These are phyloP conservation scores for Danaus chrysippus DNA, from an alignment of 2,888 invertebrate species.

Conservation along the genomic window DNA sequence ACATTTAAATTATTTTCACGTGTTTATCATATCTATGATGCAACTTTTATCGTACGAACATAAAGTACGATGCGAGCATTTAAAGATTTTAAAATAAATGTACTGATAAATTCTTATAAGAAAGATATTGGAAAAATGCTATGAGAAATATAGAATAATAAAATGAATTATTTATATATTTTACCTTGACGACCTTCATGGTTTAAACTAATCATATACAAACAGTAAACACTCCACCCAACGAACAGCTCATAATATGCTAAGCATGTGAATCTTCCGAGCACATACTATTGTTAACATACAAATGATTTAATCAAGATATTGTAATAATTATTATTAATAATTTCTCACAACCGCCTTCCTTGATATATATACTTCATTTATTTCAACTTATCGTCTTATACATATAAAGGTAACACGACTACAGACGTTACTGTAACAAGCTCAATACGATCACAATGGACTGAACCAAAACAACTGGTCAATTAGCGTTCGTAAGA, in stretches of 20 bases:
- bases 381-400: too few relatives aligned
- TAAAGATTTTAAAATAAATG: too few relatives aligned
- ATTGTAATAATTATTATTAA: too few relatives aligned
- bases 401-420: slow-evolving; percentile 9
- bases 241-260: slow-evolving; percentile 37
- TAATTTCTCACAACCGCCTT: too few relatives aligned
- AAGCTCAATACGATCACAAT: slow-evolving; percentile 52
- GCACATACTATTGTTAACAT: too few relatives aligned
- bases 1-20: too few relatives aligned
- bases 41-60: too few relatives aligned
- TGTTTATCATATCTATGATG: too few relatives aligned
- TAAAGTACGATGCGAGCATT: too few relatives aligned
- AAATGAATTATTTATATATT: slow-evolving; percentile 3
- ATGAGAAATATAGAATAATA: not conserved
- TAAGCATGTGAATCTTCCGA: slow-evolving; percentile 5
- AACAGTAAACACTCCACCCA: slow-evolving; percentile 34
- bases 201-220: slow-evolving; percentile 35
- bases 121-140: too few relatives aligned
- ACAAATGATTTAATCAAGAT: not conserved
- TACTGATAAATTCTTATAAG: too few relatives aligned
- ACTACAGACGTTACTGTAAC: slow-evolving; percentile 37
- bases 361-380: too few relatives aligned
- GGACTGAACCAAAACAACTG: slow-evolving; percentile 57
- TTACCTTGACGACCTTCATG: slow-evolving; percentile 35
- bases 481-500: slow-evolving; percentile 42